Percentiles rank a stretch among this genome's conserved stretches.
Conservation (phyloP, 2,113 vertebrate genomes). For the Jacana jacana region DNA sequence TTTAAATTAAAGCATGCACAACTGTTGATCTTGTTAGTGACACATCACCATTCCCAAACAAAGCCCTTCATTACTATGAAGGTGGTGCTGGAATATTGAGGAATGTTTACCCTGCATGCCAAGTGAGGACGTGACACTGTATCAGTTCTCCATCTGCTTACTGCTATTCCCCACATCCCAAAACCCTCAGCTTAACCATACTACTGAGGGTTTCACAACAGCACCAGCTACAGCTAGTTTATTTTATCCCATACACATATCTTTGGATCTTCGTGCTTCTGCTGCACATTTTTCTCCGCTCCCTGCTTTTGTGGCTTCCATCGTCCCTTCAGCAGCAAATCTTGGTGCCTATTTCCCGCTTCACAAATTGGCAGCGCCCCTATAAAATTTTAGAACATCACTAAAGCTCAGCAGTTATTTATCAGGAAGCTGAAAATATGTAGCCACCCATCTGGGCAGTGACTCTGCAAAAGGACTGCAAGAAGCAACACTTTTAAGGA, state of each 20-base stretch:
- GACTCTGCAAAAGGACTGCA: not conserved
- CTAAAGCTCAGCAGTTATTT: not conserved
- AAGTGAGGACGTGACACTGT: not conserved
- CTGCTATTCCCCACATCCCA: not conserved
- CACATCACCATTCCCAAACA: not conserved
- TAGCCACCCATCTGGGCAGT: not conserved
- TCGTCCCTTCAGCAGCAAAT: not conserved
- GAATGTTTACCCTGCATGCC: not conserved
- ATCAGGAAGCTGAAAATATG: not conserved
- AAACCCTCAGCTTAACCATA: not conserved
- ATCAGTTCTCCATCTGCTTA: not conserved
- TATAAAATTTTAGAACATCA: not conserved
- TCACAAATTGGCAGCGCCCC: not conserved
- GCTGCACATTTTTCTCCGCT: not conserved
- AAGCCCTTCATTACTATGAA: not conserved
- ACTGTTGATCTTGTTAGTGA: not conserved
- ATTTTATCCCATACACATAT: not conserved
- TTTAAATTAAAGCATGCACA: not conserved
- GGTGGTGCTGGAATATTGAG: not conserved
- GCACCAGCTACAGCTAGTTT: not conserved
- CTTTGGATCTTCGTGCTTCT: not conserved
- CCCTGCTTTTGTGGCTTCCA: not conserved
- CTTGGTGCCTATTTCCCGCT: not conserved
- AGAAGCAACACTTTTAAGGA: not conserved
- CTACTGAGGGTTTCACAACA: not conserved